phyloP scores from a whole-genome alignment of 2,888 invertebrate genomes.

The Hirtodrosophila alboralis region DNA sequence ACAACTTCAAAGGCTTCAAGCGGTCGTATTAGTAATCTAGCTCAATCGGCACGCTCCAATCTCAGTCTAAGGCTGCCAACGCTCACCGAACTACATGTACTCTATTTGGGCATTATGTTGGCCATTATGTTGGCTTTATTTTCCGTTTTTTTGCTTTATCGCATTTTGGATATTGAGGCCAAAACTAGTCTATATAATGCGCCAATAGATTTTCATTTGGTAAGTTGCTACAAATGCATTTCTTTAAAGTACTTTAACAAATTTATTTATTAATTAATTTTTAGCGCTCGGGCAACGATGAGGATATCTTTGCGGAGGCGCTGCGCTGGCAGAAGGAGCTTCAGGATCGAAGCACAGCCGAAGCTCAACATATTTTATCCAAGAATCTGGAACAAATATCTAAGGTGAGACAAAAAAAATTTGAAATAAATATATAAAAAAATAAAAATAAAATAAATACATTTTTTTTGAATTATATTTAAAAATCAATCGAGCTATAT shows the following conservation, averaged over 20 bases:
- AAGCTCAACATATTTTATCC: conserved; percentile 90
- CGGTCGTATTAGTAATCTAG: conserved; percentile 32
- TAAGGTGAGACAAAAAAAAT: conserved; percentile 88
- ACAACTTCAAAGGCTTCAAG: conserved; percentile 6
- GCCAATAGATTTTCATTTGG: conserved; percentile 83
- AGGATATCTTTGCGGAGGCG: conserved; percentile 88
- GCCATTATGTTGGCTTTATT: conserved; percentile 81
- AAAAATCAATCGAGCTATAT: too few species aligned
- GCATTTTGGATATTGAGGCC: conserved; percentile 83
- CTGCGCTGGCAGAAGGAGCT: conserved; percentile 89
- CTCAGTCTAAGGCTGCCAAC: conserved; percentile 71
- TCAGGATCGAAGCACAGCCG: conserved; percentile 89
- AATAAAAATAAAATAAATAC: too few species aligned
- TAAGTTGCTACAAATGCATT: conserved; percentile 60
- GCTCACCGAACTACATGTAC: conserved; percentile 82
- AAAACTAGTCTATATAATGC: conserved; percentile 81
- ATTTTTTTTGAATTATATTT: too few species aligned
- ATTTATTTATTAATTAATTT: not conserved
- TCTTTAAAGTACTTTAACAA: rapidly evolving
- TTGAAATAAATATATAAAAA: too few species aligned
- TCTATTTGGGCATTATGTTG: conserved; percentile 82
- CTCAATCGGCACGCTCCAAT: conserved; percentile 48
- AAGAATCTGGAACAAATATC: conserved; percentile 92
- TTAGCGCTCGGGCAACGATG: conserved; percentile 85
- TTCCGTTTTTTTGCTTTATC: conserved; percentile 83